Conservation (phyloP, 2,113 vertebrate species). For the Quiscalus mexicanus region DNA sequence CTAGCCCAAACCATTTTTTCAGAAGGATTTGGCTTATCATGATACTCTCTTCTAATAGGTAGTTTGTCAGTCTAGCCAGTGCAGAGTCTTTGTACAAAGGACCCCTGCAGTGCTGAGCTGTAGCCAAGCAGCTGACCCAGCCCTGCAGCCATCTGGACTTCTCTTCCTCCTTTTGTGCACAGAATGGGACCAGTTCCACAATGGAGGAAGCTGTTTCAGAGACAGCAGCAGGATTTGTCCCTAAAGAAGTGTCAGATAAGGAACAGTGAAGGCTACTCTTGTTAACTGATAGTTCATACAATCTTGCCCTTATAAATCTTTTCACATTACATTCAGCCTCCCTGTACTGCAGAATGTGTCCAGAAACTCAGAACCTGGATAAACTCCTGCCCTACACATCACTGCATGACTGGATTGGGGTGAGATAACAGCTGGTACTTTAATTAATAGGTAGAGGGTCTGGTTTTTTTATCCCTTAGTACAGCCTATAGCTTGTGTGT, state of each 20-base stretch:
- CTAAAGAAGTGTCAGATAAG: neutral
- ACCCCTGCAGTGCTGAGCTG: constrained; percentile 41
- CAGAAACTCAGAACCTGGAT: constrained; percentile 80
- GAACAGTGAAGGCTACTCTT: neutral
- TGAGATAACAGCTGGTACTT: constrained; percentile 66
- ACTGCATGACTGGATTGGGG: constrained; percentile 81
- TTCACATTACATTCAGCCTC: constrained; percentile 75
- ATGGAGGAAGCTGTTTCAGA: constrained; percentile 16
- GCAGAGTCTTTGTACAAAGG: neutral
- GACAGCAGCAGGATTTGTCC: neutral
- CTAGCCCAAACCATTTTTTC: neutral
- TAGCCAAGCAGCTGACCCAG: constrained; percentile 36
- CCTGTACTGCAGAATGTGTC: constrained; percentile 83
- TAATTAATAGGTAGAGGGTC: neutral
- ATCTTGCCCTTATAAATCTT: neutral
- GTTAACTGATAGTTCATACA: neutral
- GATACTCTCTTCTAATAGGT: neutral
- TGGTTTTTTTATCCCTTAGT: neutral
- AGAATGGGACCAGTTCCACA: constrained; percentile 35
- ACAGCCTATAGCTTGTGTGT: neutral
- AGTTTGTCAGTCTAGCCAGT: neutral
- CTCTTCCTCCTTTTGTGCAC: constrained; percentile 59
- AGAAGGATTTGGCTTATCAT: neutral
- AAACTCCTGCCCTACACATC: constrained; percentile 88
- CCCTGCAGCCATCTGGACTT: constrained; percentile 55